Percentiles rank a stretch among this genome's conserved stretches.
These are phyloP conservation scores for Argynnis bischoffii DNA, from an alignment of 2,888 invertebrate species.

Conservation along the genomic window DNA sequence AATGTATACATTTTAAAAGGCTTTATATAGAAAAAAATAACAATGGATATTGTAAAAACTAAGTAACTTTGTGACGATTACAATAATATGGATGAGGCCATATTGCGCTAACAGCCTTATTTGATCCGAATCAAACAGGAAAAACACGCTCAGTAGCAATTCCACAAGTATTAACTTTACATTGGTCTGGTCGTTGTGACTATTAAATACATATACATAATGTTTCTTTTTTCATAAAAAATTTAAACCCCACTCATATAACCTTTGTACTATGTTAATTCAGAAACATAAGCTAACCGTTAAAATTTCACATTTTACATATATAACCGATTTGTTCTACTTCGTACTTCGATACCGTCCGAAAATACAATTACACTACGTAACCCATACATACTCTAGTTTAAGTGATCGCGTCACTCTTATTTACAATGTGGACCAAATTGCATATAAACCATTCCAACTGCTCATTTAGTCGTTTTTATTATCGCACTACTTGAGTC, in stretches of 20 bases:
- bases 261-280: conserved; percentile 46
- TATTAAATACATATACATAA: conserved; percentile 25
- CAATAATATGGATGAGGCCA: not conserved
- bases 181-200: conserved; percentile 28
- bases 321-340: conserved; percentile 64
- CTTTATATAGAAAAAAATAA: too few species aligned
- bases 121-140: conserved; percentile 35
- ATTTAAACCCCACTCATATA: conserved; percentile 36
- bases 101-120: not conserved
- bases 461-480: not conserved
- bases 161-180: conserved; percentile 55
- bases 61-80: too few species aligned
- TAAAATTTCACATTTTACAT: conserved; percentile 63
- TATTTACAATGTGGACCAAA: conserved; percentile 37
- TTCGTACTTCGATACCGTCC: conserved; percentile 66
- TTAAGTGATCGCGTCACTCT: conserved; percentile 29
- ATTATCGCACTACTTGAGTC: not conserved
- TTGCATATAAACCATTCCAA: not conserved
- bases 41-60: too few species aligned
- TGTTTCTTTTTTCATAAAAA: conserved; percentile 21
- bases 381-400: conserved; percentile 56
- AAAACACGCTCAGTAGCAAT: conserved; percentile 56
- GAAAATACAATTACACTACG: conserved; percentile 60
- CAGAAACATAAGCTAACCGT: conserved; percentile 66
- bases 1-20: too few species aligned